A percentile compares a stretch with the other conserved stretches of the same genome.
These are phyloP conservation scores for Dermochelys coriacea DNA, from an alignment of 2,797 vertebrate genomes.

Conservation along the genomic window DNA sequence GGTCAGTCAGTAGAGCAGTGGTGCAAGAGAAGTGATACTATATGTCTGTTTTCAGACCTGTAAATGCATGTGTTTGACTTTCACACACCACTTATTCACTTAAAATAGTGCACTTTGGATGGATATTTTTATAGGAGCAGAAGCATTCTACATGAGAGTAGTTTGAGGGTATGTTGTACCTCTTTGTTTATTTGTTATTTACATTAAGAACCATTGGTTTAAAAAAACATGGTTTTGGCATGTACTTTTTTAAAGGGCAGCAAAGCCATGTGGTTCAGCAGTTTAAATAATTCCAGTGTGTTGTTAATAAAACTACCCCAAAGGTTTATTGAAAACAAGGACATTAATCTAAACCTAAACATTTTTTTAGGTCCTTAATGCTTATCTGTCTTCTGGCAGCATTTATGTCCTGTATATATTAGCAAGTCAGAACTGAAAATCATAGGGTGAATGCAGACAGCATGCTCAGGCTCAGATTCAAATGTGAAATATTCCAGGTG, in stretches of 20 bases:
- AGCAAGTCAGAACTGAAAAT: neutral
- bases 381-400: neutral
- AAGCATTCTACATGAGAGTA: neutral
- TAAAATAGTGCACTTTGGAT: accelerated
- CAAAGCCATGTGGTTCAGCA: accelerated
- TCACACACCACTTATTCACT: neutral
- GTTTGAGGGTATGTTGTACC: neutral
- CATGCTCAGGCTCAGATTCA: neutral
- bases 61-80: neutral
- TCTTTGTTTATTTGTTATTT: neutral
- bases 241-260: neutral
- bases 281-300: neutral
- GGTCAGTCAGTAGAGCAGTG: neutral
- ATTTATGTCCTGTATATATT: neutral
- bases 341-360: conserved; percentile 3
- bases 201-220: neutral
- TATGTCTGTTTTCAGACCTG: accelerated
- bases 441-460: neutral
- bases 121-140: accelerated
- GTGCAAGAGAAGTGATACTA: neutral
- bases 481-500: neutral
- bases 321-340: neutral
- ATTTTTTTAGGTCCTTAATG: neutral
- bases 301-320: neutral
- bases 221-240: neutral